A percentile compares a stretch with the other conserved stretches of the same genome.
phyloP scores from a whole-genome alignment of 1,140 invertebrate species.

The Hyphantria cunea region DNA sequence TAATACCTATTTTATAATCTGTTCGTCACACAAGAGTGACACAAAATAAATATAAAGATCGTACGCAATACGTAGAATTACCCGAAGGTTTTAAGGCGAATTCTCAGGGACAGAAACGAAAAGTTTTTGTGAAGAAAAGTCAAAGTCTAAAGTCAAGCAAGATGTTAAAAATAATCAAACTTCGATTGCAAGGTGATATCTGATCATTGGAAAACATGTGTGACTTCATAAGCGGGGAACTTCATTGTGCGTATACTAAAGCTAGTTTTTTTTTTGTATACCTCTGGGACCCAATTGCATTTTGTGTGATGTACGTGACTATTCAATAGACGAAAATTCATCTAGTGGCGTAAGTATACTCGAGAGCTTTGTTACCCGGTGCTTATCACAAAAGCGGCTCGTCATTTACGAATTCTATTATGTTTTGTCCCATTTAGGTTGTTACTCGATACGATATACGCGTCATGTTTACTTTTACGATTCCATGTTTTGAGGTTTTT shows the following conservation, averaged over 20 bases:
- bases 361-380: conserved; percentile 39
- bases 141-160: too few species aligned
- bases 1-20: conserved; percentile 39
- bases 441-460: conserved; percentile 40
- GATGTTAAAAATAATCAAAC: too few species aligned
- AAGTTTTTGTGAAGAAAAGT: too few species aligned
- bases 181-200: too few species aligned
- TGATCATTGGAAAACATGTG: too few species aligned
- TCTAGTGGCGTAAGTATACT: conserved; percentile 36
- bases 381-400: conserved; percentile 45
- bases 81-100: too few species aligned
- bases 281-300: conserved; percentile 33
- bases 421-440: conserved; percentile 50
- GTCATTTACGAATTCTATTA: conserved; percentile 50
- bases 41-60: too few species aligned
- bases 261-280: conserved; percentile 29
- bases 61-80: too few species aligned
- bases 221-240: too few species aligned
- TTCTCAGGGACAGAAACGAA: too few species aligned
- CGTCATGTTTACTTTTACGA: conserved; percentile 22
- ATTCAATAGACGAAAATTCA: conserved; percentile 44
- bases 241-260: too few species aligned
- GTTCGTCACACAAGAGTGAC: background rate
- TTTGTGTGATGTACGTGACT: conserved; percentile 54
- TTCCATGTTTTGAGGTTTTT: conserved; percentile 43